Evolutionary conservation across 2,888 invertebrate genomes (phyloP).

Genomic region (Platynereis dumerilii): DNA sequence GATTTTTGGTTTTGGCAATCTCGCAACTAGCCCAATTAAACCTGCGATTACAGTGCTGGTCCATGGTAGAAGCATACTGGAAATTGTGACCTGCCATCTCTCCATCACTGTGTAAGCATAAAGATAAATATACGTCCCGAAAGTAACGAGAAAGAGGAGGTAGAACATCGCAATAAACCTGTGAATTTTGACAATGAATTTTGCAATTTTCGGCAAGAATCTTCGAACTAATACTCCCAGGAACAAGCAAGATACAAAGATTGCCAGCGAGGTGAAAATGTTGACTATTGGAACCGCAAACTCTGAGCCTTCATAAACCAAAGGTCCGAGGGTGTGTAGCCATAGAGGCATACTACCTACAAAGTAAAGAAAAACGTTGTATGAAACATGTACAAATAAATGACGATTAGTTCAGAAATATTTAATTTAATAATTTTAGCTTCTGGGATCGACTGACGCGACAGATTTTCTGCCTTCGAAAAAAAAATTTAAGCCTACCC

Average conservation of each 20-base stretch:
- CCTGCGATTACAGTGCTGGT: constrained; percentile 65
- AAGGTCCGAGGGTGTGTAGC: constrained; percentile 64
- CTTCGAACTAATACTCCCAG: constrained; percentile 64
- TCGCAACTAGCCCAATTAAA: constrained; percentile 30
- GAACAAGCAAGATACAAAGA: constrained; percentile 62
- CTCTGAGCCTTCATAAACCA: not conserved
- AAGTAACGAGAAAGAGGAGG: constrained; percentile 61
- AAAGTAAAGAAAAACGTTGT: constrained; percentile 24
- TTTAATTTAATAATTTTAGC: too few species aligned
- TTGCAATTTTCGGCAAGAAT: constrained; percentile 27
- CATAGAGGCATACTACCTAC: constrained; percentile 66
- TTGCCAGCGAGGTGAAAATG: constrained; percentile 60
- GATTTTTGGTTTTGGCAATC: constrained; percentile 61
- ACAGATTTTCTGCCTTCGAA: too few species aligned
- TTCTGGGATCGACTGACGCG: too few species aligned
- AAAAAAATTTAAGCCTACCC: too few species aligned
- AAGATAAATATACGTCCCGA: constrained; percentile 64
- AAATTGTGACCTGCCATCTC: constrained; percentile 50
- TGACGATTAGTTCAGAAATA: too few species aligned
- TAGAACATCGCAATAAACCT: constrained; percentile 53
- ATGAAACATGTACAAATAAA: too few species aligned
- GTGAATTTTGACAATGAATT: constrained; percentile 39
- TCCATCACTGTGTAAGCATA: constrained; percentile 62
- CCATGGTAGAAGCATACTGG: constrained; percentile 64
- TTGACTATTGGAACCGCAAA: constrained; percentile 59